A percentile compares a stretch with the other conserved stretches of the same genome.
These are phyloP conservation scores for Dicaeum eximium DNA, from an alignment of 2,113 vertebrate species.

Conservation along the genomic window DNA sequence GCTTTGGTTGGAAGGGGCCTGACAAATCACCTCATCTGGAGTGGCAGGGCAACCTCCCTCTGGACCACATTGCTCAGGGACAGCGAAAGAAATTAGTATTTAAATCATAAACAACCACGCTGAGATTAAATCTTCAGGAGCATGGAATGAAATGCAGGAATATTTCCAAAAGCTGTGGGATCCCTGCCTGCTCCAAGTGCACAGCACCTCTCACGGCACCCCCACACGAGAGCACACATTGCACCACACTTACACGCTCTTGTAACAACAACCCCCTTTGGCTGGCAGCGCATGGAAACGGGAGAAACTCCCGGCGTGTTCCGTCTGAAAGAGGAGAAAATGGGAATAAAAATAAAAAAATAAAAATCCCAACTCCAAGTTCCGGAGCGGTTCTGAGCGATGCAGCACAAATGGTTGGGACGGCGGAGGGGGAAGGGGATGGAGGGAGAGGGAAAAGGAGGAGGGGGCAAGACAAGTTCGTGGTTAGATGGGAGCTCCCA, in stretches of 20 bases:
- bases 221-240: not conserved
- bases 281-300: not conserved
- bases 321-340: not conserved
- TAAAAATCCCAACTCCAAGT: not conserved
- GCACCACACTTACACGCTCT: not conserved
- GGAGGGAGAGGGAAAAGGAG: not conserved
- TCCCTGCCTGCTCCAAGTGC: not conserved
- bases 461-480: slow-evolving; percentile 8
- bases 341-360: not conserved
- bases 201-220: not conserved
- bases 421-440: slow-evolving; percentile 26
- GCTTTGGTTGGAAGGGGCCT: not conserved
- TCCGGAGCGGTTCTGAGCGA: not conserved
- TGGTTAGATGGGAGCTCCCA: slow-evolving; percentile 76
- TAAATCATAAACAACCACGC: fast-evolving
- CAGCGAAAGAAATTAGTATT: fast-evolving
- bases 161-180: not conserved
- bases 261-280: not conserved
- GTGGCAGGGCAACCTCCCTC: not conserved
- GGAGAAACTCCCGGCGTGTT: not conserved
- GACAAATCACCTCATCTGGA: not conserved
- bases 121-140: not conserved
- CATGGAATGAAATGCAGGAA: fast-evolving
- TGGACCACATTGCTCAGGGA: not conserved
- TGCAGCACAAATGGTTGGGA: not conserved